phyloP scores from a whole-genome alignment of 2,113 vertebrate genomes.

The Vanacampus margaritifer region DNA sequence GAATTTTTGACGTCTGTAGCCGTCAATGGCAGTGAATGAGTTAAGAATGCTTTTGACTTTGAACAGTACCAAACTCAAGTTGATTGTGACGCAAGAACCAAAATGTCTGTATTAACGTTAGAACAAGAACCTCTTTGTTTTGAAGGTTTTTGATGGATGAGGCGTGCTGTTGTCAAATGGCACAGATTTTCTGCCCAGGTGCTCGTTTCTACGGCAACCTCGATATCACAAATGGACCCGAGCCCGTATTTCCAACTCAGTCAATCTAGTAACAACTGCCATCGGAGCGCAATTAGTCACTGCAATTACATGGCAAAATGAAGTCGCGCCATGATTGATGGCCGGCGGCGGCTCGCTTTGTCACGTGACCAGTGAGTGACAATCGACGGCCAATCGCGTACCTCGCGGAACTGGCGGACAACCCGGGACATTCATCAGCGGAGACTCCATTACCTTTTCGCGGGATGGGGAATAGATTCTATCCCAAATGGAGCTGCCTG shows the following conservation, averaged over 20 bases:
- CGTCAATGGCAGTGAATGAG: too few species aligned
- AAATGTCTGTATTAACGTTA: not conserved
- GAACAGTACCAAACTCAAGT: too few species aligned
- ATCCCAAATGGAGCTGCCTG: conserved; percentile 64
- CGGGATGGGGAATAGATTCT: conserved; percentile 73
- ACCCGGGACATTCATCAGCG: conserved; percentile 65
- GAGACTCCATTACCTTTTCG: conserved; percentile 68
- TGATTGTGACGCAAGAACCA: not conserved
- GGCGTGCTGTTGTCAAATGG: not conserved
- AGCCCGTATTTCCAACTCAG: not conserved
- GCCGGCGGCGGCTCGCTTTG: conserved; percentile 46
- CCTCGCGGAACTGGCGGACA: conserved; percentile 52
- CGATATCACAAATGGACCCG: not conserved
- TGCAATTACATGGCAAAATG: conserved; percentile 50
- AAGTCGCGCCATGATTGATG: conserved; percentile 55
- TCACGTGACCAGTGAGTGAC: conserved; percentile 62
- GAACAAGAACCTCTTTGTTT: not conserved
- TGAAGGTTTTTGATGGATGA: not conserved
- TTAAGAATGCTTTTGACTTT: too few species aligned
- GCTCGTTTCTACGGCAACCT: not conserved
- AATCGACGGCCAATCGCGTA: conserved; percentile 48
- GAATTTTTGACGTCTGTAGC: too few species aligned
- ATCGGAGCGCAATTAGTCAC: conserved; percentile 50
- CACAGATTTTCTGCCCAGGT: not conserved
- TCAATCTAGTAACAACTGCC: conserved; percentile 6